Evolutionary conservation across 2,113 vertebrate genomes (phyloP).

Genomic region (Tursiops truncatus): DNA sequence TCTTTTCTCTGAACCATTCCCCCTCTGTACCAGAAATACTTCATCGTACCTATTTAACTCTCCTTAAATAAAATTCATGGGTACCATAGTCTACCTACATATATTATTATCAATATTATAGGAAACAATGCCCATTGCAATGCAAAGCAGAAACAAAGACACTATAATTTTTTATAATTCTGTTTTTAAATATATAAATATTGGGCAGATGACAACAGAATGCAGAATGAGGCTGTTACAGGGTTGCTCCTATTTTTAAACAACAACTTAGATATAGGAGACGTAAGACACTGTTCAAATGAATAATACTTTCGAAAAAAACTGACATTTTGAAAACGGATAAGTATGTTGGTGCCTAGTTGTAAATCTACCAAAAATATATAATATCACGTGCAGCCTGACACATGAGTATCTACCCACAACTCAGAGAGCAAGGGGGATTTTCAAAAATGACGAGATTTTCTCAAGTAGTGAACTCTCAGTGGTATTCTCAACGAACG

Average conservation of each 20-base stretch:
- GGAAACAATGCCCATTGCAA: neutral
- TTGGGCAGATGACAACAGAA: too few relatives aligned
- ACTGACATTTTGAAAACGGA: neutral
- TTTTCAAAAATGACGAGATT: fast-evolving
- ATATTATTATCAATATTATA: neutral
- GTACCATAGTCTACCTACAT: neutral
- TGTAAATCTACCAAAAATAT: neutral
- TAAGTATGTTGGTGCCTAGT: fast-evolving
- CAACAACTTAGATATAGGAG: fast-evolving
- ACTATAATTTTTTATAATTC: neutral
- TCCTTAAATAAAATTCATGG: neutral
- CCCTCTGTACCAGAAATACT: neutral
- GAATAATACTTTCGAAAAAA: neutral
- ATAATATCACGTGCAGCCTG: fast-evolving
- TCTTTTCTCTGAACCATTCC: too few relatives aligned
- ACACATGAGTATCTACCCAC: fast-evolving
- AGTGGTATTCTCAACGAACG: too few relatives aligned
- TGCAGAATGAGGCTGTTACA: neutral
- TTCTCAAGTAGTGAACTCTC: neutral
- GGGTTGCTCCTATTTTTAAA: neutral
- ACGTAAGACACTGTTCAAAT: too few relatives aligned
- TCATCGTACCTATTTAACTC: neutral
- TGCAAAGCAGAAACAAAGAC: neutral
- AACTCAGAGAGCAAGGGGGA: neutral
- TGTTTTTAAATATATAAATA: neutral